phyloP scores from a whole-genome alignment of 1,140 invertebrate genomes.

The Asobara japonica region DNA sequence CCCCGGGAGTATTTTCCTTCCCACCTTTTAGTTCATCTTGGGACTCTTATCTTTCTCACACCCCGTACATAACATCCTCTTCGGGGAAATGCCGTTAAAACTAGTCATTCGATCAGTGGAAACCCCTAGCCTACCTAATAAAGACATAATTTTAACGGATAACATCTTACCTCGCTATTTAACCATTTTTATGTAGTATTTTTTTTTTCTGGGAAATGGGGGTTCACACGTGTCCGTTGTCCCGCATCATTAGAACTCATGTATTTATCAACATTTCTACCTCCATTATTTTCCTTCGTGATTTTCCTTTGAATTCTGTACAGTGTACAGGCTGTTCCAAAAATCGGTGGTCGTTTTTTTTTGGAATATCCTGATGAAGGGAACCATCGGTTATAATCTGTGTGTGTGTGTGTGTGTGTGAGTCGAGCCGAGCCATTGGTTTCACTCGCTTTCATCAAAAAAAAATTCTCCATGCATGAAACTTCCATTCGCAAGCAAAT shows the following conservation, averaged over 20 bases:
- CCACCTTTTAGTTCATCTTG: neutral
- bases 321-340: no score
- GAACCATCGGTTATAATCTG: no score
- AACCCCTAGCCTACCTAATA: conserved; percentile 52
- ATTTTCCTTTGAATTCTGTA: neutral
- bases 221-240: neutral
- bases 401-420: no score
- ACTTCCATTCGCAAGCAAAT: no score
- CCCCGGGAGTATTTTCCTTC: neutral
- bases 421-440: no score
- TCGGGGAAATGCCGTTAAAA: conserved; percentile 49
- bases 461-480: no score
- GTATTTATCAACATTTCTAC: neutral
- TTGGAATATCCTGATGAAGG: no score
- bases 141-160: conserved; percentile 62
- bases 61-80: conserved; percentile 28
- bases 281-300: neutral
- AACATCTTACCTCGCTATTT: conserved; percentile 49
- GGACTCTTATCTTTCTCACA: conserved; percentile 20
- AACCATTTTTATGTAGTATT: conserved; percentile 30
- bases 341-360: no score
- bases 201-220: conserved; percentile 23
- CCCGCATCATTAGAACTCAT: neutral
- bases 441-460: no score
- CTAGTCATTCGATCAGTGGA: conserved; percentile 41